Conservation (phyloP, 37 sponge, comb jelly and placozoan genomes). For the Tethya wilhelma region DNA sequence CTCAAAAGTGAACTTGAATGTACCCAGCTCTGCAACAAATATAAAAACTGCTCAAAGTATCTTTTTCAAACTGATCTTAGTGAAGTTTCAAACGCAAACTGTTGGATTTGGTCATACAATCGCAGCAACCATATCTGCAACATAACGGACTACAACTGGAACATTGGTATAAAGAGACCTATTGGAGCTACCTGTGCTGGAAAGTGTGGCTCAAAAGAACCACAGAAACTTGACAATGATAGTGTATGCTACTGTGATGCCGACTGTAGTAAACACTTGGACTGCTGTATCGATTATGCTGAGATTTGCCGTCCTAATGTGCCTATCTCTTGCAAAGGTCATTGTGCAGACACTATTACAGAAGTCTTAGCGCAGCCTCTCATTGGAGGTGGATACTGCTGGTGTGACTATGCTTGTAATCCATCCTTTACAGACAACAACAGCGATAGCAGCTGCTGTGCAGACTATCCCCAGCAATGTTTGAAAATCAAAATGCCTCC, state of each 20-base stretch:
- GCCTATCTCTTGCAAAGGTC: slow-evolving; percentile 17
- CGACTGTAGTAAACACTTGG: slow-evolving; percentile 35
- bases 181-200: slow-evolving; percentile 29
- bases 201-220: slow-evolving; percentile 9
- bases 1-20: slow-evolving; percentile 19
- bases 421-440: slow-evolving; percentile 25
- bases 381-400: slow-evolving; percentile 52
- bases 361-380: not conserved
- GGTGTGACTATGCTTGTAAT: slow-evolving; percentile 23
- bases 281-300: slow-evolving; percentile 51
- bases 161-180: slow-evolving; percentile 40
- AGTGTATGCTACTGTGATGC: slow-evolving; percentile 54
- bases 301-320: not conserved
- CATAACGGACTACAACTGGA: slow-evolving; percentile 9
- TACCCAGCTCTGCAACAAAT: slow-evolving; percentile 4
- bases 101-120: slow-evolving; percentile 45
- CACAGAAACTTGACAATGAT: not conserved
- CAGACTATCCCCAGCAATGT: slow-evolving; percentile 30
- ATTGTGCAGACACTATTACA: too few relatives aligned
- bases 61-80: slow-evolving; percentile 5
- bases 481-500: not conserved
- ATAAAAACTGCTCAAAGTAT: slow-evolving; percentile 39
- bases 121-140: slow-evolving; percentile 31
- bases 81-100: slow-evolving; percentile 3
- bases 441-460: slow-evolving; percentile 46